A percentile compares a stretch with the other conserved stretches of the same genome.
Conservation (phyloP, 2,113 vertebrate genomes). For the Lethenteron reissneri region DNA sequence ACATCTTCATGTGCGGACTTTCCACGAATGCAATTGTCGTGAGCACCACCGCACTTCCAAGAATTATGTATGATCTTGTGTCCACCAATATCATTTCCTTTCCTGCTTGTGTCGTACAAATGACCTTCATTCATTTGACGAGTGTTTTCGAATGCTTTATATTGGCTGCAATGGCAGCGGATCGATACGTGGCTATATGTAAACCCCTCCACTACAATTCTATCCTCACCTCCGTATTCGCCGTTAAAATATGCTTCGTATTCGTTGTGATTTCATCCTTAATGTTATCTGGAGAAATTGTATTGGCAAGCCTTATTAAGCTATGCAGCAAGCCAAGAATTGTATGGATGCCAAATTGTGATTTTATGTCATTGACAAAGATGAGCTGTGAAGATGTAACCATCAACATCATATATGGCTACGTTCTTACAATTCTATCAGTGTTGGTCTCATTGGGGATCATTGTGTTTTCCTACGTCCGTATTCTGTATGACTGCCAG, state of each 20-base stretch:
- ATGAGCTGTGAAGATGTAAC: not conserved
- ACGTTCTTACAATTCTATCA: not conserved
- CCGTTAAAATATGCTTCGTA: not conserved
- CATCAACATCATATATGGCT: not conserved
- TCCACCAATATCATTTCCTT: not conserved
- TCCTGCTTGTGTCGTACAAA: conserved; percentile 1
- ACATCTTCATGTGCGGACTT: conserved; percentile 2
- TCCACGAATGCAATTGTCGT: not conserved
- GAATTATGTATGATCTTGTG: conserved; percentile 2
- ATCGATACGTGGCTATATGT: not conserved
- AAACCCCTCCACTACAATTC: not conserved
- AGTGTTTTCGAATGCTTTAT: not conserved
- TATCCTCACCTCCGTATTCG: not conserved
- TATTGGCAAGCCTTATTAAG: not conserved
- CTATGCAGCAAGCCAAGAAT: not conserved
- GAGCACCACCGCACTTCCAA: conserved; percentile 3
- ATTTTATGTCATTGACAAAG: not conserved
- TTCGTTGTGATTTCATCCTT: not conserved
- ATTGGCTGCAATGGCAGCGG: not conserved
- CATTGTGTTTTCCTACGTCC: not conserved
- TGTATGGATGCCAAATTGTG: not conserved
- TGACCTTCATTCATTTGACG: not conserved
- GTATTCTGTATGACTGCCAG: not conserved
- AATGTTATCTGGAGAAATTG: not conserved
- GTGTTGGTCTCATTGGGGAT: not conserved